Conservation (phyloP, 2,888 invertebrate genomes). For the Megaustenia siamemsis region DNA sequence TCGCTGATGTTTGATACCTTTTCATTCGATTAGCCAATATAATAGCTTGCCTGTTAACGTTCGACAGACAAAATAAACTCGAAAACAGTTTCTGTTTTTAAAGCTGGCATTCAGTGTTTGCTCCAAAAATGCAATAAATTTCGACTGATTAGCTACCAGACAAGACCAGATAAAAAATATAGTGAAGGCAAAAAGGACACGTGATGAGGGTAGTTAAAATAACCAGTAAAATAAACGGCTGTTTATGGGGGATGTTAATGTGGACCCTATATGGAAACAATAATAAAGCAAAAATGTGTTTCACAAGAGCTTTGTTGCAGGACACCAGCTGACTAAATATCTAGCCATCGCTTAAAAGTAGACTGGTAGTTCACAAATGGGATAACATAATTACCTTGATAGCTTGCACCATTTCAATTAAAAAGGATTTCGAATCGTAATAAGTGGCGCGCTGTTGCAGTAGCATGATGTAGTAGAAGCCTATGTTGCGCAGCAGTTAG, state of each 20-base stretch:
- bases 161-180: conserved; percentile 3
- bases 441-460: no score
- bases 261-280: not conserved
- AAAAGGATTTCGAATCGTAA: no score
- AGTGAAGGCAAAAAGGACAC: not conserved
- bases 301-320: not conserved
- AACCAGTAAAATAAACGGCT: not conserved
- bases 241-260: conserved; percentile 23
- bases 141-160: not conserved
- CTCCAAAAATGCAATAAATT: not conserved
- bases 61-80: not conserved
- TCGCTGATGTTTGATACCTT: not conserved
- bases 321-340: conserved; percentile 1
- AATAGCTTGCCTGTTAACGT: conserved; percentile 11
- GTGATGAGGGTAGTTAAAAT: not conserved
- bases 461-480: no score
- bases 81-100: not conserved
- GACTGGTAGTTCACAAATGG: not conserved
- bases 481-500: no score
- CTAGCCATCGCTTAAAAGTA: not conserved
- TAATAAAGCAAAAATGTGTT: not conserved
- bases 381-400: no score
- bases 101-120: not conserved
- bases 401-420: no score
- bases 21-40: conserved; percentile 17